phyloP scores from a whole-genome alignment of 2,113 vertebrate species.

The Python bivittatus region DNA sequence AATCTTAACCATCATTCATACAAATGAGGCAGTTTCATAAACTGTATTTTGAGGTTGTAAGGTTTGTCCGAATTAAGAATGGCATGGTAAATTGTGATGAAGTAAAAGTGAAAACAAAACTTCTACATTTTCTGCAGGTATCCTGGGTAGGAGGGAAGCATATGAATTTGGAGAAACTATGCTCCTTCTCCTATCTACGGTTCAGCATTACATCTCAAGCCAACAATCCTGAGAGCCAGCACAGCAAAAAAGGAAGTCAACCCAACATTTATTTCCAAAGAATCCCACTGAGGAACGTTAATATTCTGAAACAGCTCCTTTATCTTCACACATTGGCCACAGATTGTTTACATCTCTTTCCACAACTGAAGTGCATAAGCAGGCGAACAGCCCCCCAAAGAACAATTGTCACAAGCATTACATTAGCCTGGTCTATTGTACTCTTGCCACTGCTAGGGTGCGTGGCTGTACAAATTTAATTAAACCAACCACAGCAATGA shows the following conservation, averaged over 20 bases:
- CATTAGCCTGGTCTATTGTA: background rate
- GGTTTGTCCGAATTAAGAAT: background rate
- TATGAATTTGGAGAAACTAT: background rate
- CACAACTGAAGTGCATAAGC: background rate
- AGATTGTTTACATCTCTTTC: background rate
- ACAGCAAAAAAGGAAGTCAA: background rate
- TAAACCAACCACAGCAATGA: constrained; percentile 12
- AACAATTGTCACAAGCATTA: background rate
- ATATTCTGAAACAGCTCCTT: background rate
- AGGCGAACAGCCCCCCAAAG: background rate
- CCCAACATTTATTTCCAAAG: background rate
- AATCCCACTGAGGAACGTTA: background rate
- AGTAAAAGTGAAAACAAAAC: background rate
- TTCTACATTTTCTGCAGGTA: background rate
- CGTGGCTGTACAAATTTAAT: constrained; percentile 20
- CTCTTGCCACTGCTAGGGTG: background rate
- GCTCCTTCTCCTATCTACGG: background rate
- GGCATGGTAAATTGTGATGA: background rate
- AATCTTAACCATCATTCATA: background rate
- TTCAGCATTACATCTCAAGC: background rate
- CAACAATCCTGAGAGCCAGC: background rate
- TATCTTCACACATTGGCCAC: background rate
- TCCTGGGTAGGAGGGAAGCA: background rate
- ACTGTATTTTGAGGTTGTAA: background rate
- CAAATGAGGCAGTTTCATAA: background rate